A percentile compares a stretch with the other conserved stretches of the same genome.
Conservation (phyloP, 1,140 invertebrate genomes). For the Nasonia giraulti region DNA sequence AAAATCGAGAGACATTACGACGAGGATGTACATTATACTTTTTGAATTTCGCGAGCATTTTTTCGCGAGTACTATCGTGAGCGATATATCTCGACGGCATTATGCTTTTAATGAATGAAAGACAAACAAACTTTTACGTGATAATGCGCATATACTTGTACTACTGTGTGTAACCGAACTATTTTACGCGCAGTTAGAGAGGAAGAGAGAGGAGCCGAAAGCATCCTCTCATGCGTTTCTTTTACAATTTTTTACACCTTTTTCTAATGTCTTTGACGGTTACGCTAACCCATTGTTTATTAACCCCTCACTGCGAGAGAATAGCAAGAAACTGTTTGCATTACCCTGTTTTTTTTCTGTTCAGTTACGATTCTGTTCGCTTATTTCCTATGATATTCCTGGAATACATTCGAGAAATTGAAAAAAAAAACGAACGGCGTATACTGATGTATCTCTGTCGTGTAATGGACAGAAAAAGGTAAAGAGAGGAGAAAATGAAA, state of each 20-base stretch:
- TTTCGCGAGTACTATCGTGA: neutral
- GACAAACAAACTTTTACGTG: neutral
- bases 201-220: neutral
- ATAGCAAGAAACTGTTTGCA: neutral
- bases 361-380: too few relatives aligned
- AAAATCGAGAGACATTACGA: neutral
- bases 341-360: neutral
- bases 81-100: neutral
- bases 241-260: constrained; percentile 44
- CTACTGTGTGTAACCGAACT: neutral
- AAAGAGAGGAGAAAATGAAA: constrained; percentile 52
- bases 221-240: constrained; percentile 15
- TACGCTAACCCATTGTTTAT: neutral
- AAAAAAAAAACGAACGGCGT: constrained; percentile 61
- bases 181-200: neutral
- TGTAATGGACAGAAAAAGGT: constrained; percentile 52
- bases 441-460: constrained; percentile 22
- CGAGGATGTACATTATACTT: neutral
- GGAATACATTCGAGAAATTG: constrained; percentile 62
- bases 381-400: constrained; percentile 54
- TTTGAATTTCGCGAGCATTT: neutral
- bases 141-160: neutral
- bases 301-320: neutral
- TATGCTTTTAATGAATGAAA: neutral
- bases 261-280: constrained; percentile 22